phyloP scores from a whole-genome alignment of 2,797 vertebrate species.

The Sebastes taczanowskii region DNA sequence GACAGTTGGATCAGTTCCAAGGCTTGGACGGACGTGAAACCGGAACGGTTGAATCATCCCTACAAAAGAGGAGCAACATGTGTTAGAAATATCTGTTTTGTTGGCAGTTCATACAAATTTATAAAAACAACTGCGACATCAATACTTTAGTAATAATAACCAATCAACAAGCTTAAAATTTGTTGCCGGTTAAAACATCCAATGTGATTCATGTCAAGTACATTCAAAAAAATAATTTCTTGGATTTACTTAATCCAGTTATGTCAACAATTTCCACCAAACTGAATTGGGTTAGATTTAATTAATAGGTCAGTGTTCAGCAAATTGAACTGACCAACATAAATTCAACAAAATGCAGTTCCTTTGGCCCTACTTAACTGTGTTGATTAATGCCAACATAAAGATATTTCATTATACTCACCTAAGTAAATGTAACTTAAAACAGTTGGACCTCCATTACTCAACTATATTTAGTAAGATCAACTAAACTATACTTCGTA shows the following conservation, averaged over 20 bases:
- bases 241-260: too few species aligned
- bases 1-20: not conserved
- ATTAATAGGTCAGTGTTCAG: not conserved
- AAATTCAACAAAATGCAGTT: not conserved
- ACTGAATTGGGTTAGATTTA: not conserved
- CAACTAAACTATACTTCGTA: too few species aligned
- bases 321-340: not conserved
- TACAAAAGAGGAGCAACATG: not conserved
- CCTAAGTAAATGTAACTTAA: not conserved
- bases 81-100: not conserved
- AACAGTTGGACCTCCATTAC: not conserved
- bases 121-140: not conserved
- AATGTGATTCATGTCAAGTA: too few species aligned
- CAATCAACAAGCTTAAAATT: not conserved
- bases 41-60: not conserved
- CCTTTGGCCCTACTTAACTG: not conserved
- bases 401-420: not conserved
- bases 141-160: not conserved
- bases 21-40: not conserved
- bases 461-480: too few species aligned
- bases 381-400: not conserved
- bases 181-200: not conserved
- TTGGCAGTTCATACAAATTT: not conserved
- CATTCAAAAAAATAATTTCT: too few species aligned
- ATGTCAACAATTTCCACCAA: too few species aligned